These are phyloP conservation scores for Zapornia atra DNA, from an alignment of 2,113 vertebrate species.

Conservation along the genomic window DNA sequence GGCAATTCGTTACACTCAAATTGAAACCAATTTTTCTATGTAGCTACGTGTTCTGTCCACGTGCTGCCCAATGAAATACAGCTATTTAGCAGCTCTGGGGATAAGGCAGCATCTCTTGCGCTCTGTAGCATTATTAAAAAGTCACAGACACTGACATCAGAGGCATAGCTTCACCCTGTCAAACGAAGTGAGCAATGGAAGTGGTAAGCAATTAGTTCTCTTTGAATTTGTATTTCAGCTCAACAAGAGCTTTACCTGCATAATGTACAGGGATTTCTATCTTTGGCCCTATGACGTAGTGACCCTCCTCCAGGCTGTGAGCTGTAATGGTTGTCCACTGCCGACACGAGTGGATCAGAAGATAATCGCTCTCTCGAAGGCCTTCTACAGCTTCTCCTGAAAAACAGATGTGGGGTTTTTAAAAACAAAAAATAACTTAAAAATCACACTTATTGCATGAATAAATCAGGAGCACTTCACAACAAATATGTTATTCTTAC, in stretches of 20 bases:
- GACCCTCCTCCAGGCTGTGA: slow-evolving; percentile 97
- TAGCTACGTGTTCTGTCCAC: not conserved
- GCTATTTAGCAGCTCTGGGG: not conserved
- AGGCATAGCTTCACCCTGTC: not conserved
- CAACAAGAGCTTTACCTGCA: slow-evolving; percentile 84
- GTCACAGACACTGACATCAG: not conserved
- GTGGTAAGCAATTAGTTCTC: not conserved
- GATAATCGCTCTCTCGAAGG: slow-evolving; percentile 93
- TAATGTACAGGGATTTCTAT: slow-evolving; percentile 99
- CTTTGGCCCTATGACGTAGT: slow-evolving; percentile 99
- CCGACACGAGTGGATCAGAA: slow-evolving; percentile 96
- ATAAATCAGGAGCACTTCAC: not conserved
- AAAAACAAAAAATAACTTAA: not conserved
- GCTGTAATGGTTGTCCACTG: slow-evolving; percentile 99
- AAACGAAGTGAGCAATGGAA: not conserved
- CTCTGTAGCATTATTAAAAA: not conserved
- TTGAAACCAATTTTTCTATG: not conserved
- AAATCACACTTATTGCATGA: not conserved
- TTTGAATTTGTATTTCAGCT: not conserved
- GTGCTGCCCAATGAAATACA: not conserved
- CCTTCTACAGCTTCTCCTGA: slow-evolving; percentile 92
- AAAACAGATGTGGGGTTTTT: slow-evolving; percentile 36
- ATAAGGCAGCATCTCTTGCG: not conserved
- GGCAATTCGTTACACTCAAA: not conserved
- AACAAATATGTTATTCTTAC: not conserved